Base-by-base conservation (phyloP, 2,888 invertebrate species). In the Chironomus tentans region DNA sequence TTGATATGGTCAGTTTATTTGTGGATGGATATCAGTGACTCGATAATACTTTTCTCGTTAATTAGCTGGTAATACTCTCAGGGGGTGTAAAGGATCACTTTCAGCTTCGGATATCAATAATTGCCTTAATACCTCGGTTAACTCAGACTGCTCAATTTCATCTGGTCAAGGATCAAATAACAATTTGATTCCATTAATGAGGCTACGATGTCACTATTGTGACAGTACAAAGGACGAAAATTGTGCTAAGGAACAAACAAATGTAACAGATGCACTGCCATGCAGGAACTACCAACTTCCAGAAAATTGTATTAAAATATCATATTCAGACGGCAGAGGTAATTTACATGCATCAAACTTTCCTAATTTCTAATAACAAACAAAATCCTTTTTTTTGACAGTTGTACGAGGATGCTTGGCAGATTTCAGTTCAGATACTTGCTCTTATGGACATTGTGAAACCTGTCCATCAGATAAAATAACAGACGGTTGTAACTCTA, bases 341-440 rank as follows among this genome's bases (percentile, higher is more conserved):
- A 12, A 61, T 28, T 4, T 7, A 21, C 18, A 6, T 68, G 13
- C n/a, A 68, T 6, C 18, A 46, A 46, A 46, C 47, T 46, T 18
- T n/a, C n/a, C n/a, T 38, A 38, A 38, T 38, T 38, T 38, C 38
- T 38, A 38, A 10, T 10, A 38, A 38, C 38, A 24, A 28, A 18
- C 12, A 12, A 21, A 70, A 21, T 10, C 12, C 5, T 38, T 46
- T 38, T 46, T 68, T 21, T 7, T 46, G 21, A 4, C 68, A 74
- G 74, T 73, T 47, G 15, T 74, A 68, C 74, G 74, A 18, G 74
- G 74, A 38, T 74, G 74, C 22, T 4, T 6, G 6, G 38, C 74
- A 15, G 74, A 74, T 48, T 74, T 74, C 47, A 38, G 10, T 2
- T 21, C 46, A 3, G 38, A 68, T n/a, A 48, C 48, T n/a, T 74